phyloP scores from a whole-genome alignment of 92 coral and sea anemone species.

The Epizoanthus scotinus region DNA sequence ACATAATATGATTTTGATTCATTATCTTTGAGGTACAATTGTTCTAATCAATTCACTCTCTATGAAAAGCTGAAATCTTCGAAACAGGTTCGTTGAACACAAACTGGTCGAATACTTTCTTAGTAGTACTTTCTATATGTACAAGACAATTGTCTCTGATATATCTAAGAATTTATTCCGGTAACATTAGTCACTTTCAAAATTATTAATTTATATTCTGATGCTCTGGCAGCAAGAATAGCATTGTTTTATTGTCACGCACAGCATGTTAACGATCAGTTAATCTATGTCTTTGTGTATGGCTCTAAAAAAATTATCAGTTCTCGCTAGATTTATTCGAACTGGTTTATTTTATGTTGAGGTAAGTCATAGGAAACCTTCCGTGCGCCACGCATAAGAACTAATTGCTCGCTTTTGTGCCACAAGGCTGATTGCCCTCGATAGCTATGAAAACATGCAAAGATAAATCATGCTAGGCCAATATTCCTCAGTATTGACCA shows the following conservation, averaged over 20 bases:
- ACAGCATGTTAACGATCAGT: too few species aligned
- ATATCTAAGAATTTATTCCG: too few species aligned
- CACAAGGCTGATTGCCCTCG: slow-evolving; percentile 24
- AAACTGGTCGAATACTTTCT: too few species aligned
- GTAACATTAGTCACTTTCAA: too few species aligned
- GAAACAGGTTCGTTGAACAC: background rate
- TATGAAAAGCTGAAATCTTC: background rate
- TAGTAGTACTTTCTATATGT: too few species aligned
- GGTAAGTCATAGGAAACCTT: slow-evolving; percentile 13
- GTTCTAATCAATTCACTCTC: background rate
- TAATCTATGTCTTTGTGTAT: background rate
- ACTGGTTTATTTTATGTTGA: background rate
- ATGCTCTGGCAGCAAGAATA: too few species aligned
- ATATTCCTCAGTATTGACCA: slow-evolving; percentile 35
- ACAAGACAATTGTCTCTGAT: too few species aligned
- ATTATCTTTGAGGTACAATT: slow-evolving; percentile 14
- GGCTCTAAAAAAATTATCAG: background rate
- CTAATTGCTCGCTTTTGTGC: slow-evolving; percentile 37
- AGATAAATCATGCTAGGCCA: slow-evolving; percentile 38
- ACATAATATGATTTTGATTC: slow-evolving; percentile 4
- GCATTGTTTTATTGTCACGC: too few species aligned
- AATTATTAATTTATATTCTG: too few species aligned
- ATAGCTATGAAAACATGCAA: slow-evolving; percentile 21
- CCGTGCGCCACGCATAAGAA: slow-evolving; percentile 19
- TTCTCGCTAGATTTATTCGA: background rate